A percentile compares a stretch with the other conserved stretches of the same genome.
phyloP scores from a whole-genome alignment of 2,888 invertebrate species.

The Elmis aenea region DNA sequence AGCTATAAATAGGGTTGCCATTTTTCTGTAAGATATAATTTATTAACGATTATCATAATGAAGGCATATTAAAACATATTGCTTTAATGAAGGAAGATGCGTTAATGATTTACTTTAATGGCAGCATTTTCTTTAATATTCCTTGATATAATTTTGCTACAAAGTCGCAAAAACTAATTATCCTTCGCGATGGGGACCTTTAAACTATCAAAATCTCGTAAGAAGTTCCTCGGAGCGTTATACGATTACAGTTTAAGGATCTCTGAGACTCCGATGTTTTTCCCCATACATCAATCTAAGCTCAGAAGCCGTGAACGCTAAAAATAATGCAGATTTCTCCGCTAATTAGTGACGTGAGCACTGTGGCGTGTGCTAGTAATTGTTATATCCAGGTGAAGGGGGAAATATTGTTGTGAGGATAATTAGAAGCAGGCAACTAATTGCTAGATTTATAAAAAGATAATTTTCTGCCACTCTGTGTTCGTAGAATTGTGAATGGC shows the following conservation, averaged over 20 bases:
- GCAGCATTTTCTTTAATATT: conserved; percentile 4
- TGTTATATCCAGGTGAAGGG: conserved; percentile 28
- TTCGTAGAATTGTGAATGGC: conserved; percentile 10
- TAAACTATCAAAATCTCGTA: conserved; percentile 25
- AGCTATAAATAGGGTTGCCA: too few species aligned
- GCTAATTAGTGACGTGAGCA: conserved; percentile 40
- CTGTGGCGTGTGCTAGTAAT: conserved; percentile 36
- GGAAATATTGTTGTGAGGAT: conserved; percentile 28
- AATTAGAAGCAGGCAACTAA: conserved; percentile 33
- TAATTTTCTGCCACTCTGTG: conserved; percentile 10
- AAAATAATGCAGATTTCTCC: conserved; percentile 41
- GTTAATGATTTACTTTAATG: too few species aligned
- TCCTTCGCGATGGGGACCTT: too few species aligned
- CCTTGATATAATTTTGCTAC: conserved; percentile 2
- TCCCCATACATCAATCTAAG: conserved; percentile 31
- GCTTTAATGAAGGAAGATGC: too few species aligned
- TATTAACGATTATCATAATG: too few species aligned
- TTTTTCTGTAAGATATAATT: too few species aligned
- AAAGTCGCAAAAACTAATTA: conserved; percentile 18
- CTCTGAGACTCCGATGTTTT: too few species aligned
- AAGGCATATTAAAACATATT: too few species aligned
- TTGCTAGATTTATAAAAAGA: conserved; percentile 26
- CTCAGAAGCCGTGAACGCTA: conserved; percentile 31
- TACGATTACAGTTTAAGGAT: conserved; percentile 25
- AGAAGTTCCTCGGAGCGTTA: conserved; percentile 28